Conservation (phyloP, 2,113 vertebrate genomes). For the Muntiacus muntjak region DNA sequence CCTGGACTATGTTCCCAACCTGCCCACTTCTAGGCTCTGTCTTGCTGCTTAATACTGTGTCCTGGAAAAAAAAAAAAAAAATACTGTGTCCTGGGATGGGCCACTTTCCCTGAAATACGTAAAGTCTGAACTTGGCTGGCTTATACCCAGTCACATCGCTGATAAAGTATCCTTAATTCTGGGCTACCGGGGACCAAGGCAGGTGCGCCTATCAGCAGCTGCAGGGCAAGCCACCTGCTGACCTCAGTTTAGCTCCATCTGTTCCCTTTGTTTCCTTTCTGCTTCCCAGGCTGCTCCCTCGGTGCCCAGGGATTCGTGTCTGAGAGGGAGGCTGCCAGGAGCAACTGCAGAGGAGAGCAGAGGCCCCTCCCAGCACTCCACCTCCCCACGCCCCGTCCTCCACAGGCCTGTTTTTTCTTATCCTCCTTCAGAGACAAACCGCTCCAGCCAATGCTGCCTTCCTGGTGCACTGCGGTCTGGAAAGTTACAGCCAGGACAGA, state of each 20-base stretch:
- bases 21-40: background rate
- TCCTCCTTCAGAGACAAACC: constrained; percentile 38
- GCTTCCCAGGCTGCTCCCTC: background rate
- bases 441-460: background rate
- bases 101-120: background rate
- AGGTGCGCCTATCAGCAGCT: background rate
- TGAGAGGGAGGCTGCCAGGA: background rate
- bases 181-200: background rate
- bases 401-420: background rate
- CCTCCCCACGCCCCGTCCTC: background rate
- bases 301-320: background rate
- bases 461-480: constrained; percentile 23
- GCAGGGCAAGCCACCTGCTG: background rate
- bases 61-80: background rate
- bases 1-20: background rate
- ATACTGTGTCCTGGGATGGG: background rate
- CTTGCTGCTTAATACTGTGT: background rate
- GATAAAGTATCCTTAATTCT: background rate
- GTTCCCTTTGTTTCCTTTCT: background rate
- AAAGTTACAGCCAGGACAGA: constrained; percentile 37
- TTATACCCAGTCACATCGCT: background rate
- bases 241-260: background rate
- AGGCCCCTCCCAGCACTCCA: background rate
- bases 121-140: background rate
- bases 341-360: background rate